Base-by-base conservation (phyloP, 1,140 invertebrate genomes). In the Drosophila kepulauana region DNA sequence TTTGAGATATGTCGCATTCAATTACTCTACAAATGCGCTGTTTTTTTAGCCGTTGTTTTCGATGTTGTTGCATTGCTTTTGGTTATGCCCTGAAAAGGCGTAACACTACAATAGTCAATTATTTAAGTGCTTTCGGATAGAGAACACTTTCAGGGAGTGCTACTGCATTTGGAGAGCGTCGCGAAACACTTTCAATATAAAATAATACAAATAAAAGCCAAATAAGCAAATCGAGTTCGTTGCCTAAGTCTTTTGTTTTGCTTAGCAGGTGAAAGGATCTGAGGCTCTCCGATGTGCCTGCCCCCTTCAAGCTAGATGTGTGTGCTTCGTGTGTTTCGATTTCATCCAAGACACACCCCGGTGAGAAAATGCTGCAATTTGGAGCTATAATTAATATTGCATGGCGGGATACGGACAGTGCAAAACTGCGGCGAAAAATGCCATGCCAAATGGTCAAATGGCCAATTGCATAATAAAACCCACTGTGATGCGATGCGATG, bases 191-290 rank as follows among this genome's bases (percentile, higher is more conserved):
- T 81, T 84, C 81, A 70, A 84, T 75, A 25, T 25, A 25, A 25
- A 25, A 25, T 25, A 25, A 25, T 25, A 25, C 7, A 38, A 38
- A 64, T 78, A 82, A 82, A 84, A 84, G 85, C 8, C 35, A 13
- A 76, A 59, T 70, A 65, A 30, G 46, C 46, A 63, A 72, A 59
- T 78, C 75, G 67, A 66, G 81, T 88, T 91, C 79, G 84, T 85
- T 88, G 75, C 88, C 82, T 85, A 77, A 88, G 88, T 91, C 88
- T 91, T 91, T 91, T 88, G 88, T 85, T 86, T 78, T 15, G 8
- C n/a, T 3, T 64, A 68, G 65, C 82, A 86, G 81, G 81, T 85
- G 81, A 85, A 85, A 85, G 81, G 81, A 85, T 78, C 38, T 54
- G n/a, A 48, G 8, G 6, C 35, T 5, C 10, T 25, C 7, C 3